Evolutionary conservation across 2,888 invertebrate species (phyloP).

Genomic region (Diadegma fenestrale): DNA sequence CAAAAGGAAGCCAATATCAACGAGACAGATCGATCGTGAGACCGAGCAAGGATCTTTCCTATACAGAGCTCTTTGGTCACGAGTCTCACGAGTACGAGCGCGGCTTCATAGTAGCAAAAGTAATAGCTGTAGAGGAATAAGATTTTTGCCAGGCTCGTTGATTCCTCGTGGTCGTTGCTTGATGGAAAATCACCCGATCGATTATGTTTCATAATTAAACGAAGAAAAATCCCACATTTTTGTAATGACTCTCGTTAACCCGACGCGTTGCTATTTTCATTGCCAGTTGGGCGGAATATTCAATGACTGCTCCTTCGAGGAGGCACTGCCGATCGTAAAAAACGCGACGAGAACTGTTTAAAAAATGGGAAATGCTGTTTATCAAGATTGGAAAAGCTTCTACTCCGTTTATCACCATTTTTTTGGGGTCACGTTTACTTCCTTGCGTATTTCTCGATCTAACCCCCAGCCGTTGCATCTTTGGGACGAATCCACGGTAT

Average conservation of each 20-base stretch:
- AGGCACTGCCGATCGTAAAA: too few relatives aligned
- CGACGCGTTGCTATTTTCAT: too few relatives aligned
- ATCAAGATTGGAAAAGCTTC: neutral
- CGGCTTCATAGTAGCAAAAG: slow-evolving; percentile 62
- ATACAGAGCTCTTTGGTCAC: slow-evolving; percentile 74
- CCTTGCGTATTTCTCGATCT: neutral
- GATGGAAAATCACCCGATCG: slow-evolving; percentile 52
- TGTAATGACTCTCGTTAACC: neutral
- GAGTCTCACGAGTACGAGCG: slow-evolving; percentile 75
- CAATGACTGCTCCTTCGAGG: neutral
- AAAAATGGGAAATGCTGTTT: neutral
- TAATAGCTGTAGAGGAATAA: slow-evolving; percentile 61
- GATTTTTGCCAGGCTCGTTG: slow-evolving; percentile 44
- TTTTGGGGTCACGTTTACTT: neutral
- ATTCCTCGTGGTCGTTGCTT: slow-evolving; percentile 37
- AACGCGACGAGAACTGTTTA: neutral
- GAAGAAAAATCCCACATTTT: neutral
- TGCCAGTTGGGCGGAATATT: too few relatives aligned
- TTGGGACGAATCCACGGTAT: slow-evolving; percentile 50
- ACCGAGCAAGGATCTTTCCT: slow-evolving; percentile 57
- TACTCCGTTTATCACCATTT: neutral
- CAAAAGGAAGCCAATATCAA: slow-evolving; percentile 27
- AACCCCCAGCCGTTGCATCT: neutral
- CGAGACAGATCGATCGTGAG: slow-evolving; percentile 71
- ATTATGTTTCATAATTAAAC: slow-evolving; percentile 1